Percentiles rank a stretch among this genome's conserved stretches.
These are phyloP conservation scores for Crocidura indochinensis DNA, from an alignment of 2,797 vertebrate species.

Conservation along the genomic window DNA sequence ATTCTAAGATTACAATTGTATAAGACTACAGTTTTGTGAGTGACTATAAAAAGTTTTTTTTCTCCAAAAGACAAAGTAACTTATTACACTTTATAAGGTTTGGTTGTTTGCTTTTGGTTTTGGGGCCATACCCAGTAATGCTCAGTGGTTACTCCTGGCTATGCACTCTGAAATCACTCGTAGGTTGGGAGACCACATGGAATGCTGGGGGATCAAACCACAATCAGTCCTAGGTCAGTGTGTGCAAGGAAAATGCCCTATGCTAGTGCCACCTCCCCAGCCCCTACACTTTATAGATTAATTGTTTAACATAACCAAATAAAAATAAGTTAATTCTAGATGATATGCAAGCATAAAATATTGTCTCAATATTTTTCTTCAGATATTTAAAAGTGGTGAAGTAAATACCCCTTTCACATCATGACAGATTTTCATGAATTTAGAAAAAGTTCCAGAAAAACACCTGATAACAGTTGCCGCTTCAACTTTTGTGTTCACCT, in stretches of 20 bases:
- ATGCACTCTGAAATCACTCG: no score
- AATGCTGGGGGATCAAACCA: no score
- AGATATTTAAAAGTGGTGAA: slow-evolving; percentile 1
- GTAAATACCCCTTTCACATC: neutral
- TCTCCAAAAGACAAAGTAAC: neutral
- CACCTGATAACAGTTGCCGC: neutral
- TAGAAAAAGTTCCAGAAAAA: slow-evolving; percentile 33
- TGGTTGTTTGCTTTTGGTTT: no score
- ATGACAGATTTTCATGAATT: slow-evolving; percentile 37
- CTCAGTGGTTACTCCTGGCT: no score
- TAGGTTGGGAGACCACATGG: no score
- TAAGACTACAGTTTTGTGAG: neutral
- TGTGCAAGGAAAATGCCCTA: no score
- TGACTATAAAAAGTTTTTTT: neutral
- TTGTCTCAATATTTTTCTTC: slow-evolving; percentile 21
- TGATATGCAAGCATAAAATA: slow-evolving; percentile 53
- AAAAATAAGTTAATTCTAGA: slow-evolving; percentile 11
- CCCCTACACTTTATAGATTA: neutral
- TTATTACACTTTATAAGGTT: neutral
- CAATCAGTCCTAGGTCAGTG: no score
- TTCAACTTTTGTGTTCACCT: slow-evolving; percentile 14
- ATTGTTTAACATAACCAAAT: slow-evolving; percentile 37
- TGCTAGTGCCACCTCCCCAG: no score
- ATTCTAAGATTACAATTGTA: neutral
- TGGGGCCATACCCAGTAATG: no score